Percentiles rank a stretch among this genome's conserved stretches.
phyloP scores from a whole-genome alignment of 2,797 vertebrate genomes.

The Rhinophrynus dorsalis region DNA sequence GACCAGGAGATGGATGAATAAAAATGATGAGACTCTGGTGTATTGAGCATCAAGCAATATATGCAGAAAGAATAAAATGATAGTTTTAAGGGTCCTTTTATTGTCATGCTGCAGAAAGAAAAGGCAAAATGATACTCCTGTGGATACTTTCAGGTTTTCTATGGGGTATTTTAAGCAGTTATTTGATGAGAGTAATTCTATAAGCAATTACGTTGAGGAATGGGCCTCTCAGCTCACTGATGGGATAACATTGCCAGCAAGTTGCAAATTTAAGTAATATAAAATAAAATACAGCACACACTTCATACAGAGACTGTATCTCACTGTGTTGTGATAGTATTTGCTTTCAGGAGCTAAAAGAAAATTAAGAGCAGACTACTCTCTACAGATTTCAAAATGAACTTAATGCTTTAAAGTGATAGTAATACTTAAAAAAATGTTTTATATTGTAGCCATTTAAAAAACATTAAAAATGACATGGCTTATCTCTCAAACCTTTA shows the following conservation, averaged over 20 bases:
- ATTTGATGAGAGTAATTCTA: slow-evolving; percentile 44
- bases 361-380: too few species aligned
- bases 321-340: slow-evolving; percentile 3
- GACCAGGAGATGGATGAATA: neutral
- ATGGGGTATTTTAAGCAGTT: slow-evolving; percentile 23
- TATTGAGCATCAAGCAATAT: slow-evolving; percentile 24
- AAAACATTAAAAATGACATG: too few species aligned
- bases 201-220: slow-evolving; percentile 43
- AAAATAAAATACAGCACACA: slow-evolving; percentile 7
- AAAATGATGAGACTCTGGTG: neutral
- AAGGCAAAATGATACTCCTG: neutral
- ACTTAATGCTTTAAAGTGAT: too few species aligned
- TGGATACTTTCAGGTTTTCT: slow-evolving; percentile 26
- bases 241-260: slow-evolving; percentile 38
- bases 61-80: slow-evolving; percentile 28
- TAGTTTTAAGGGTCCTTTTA: slow-evolving; percentile 23
- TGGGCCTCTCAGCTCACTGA: slow-evolving; percentile 47
- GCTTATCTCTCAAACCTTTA: too few species aligned
- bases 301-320: neutral
- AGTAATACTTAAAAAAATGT: too few species aligned
- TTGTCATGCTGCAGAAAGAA: neutral
- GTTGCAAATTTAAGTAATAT: slow-evolving; percentile 53
- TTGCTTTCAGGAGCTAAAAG: too few species aligned
- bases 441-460: too few species aligned
- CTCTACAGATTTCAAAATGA: too few species aligned